These are phyloP conservation scores for Octodonta nipae DNA, from an alignment of 2,888 invertebrate species.

Conservation along the genomic window DNA sequence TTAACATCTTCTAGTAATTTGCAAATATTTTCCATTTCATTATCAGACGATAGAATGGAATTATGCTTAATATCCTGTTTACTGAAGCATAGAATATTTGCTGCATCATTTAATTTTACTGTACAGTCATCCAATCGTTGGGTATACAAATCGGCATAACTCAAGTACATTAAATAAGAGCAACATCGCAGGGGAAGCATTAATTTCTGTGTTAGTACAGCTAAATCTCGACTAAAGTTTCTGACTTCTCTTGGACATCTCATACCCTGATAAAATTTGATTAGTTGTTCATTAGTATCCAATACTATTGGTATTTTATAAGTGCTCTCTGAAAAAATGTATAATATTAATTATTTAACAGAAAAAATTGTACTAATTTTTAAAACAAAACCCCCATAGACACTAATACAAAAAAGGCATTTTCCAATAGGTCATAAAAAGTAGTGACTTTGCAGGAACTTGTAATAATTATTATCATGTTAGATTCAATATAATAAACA, in stretches of 20 bases:
- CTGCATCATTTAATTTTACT: slow-evolving; percentile 23
- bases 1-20: slow-evolving; percentile 7
- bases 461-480: no score
- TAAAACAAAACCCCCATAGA: no score
- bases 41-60: neutral
- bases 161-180: slow-evolving; percentile 21
- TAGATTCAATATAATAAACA: no score
- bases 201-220: slow-evolving; percentile 24
- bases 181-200: slow-evolving; percentile 24
- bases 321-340: no score
- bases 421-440: no score
- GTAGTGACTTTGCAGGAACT: no score
- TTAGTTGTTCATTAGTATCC: no score
- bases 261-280: slow-evolving; percentile 19
- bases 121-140: slow-evolving; percentile 23
- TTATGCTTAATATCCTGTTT: slow-evolving; percentile 5
- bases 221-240: slow-evolving; percentile 19
- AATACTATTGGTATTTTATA: no score
- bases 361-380: no score
- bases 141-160: slow-evolving; percentile 24
- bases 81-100: slow-evolving; percentile 21
- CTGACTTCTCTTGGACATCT: slow-evolving; percentile 24
- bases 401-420: no score
- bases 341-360: no score
- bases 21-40: slow-evolving; percentile 7